Evolutionary conservation across 2,113 vertebrate species (phyloP), one percentile per base, ranked within the genome.

Genomic region (Zapus hudsonius): DNA sequence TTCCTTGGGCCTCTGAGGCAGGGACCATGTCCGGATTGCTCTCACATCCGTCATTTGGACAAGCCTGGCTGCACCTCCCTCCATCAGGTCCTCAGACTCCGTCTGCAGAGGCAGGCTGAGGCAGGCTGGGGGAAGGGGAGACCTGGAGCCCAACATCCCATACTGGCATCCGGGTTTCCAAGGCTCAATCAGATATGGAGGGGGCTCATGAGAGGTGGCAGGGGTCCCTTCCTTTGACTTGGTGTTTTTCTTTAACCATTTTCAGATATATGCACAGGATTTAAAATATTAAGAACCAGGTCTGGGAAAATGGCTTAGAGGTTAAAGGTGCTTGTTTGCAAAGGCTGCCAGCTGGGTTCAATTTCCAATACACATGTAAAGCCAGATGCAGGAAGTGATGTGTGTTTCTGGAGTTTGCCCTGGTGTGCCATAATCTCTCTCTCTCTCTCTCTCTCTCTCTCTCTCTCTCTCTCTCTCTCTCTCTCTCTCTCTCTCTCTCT

Each of bases 11-110:
- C 83, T 55, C 66, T 0, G 52, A 73, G 85, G 88, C 90, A 72
- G 42, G 31, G 55, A 10, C 88, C 3, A 0, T 78, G 72, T 40
- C 27, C 36, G 6, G 8, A 81, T 81, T 76, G 61, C 67, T 94
- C 69, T 95, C 87, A 91, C 80, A 89, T 89, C 89, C 22, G n/a
- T 59, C 66, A 16, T 55, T 3, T 2, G 11, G 89, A 81, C 93
- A 70, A 23, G 93, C 84, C 55, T 16, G 64, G 86, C 86, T 76
- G 86, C 83, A 79, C 88, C 40, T 42, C 64, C 1, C 5, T 29
- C 75, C 57, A 52, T 52, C 7, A 15, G 16, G 55, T 36, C 55
- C 76, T 67, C 7, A 36, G 63, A 57, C 20, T 23, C 6, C 82
- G 80, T 75, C 63, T 47, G 3, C 38, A 44, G 17, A 66, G 64